Evolutionary conservation across 2,888 invertebrate species (phyloP).

Genomic region (Sympetrum striolatum): DNA sequence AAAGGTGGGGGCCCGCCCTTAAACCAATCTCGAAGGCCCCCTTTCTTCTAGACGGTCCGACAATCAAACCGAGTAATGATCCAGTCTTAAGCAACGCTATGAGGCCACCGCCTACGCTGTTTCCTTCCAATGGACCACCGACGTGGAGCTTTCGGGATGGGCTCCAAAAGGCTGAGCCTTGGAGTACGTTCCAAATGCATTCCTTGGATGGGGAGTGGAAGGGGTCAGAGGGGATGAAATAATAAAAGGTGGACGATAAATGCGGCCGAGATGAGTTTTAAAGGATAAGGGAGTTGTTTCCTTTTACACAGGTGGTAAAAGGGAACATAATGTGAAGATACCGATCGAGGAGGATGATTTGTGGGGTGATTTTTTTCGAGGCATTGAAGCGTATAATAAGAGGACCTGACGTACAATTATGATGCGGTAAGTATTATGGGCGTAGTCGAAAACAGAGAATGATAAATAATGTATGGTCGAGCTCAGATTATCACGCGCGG

Average conservation of each 20-base stretch:
- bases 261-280: neutral
- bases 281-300: neutral
- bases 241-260: neutral
- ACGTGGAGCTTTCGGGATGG: neutral
- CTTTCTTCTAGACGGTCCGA: neutral
- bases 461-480: neutral
- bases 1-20: neutral
- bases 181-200: neutral
- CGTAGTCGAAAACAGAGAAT: neutral
- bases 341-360: neutral
- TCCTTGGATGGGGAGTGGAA: neutral
- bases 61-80: neutral
- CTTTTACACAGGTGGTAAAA: neutral
- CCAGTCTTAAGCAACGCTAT: neutral
- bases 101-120: neutral
- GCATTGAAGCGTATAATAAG: neutral
- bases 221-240: neutral
- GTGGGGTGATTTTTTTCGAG: neutral
- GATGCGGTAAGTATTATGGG: neutral
- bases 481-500: too few species aligned
- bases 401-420: neutral
- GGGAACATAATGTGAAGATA: neutral
- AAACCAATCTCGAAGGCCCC: neutral
- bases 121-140: neutral
- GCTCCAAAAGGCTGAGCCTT: neutral